These are phyloP conservation scores for Drosophila mauritiana DNA, from an alignment of 1,140 invertebrate genomes.

Conservation along the genomic window DNA sequence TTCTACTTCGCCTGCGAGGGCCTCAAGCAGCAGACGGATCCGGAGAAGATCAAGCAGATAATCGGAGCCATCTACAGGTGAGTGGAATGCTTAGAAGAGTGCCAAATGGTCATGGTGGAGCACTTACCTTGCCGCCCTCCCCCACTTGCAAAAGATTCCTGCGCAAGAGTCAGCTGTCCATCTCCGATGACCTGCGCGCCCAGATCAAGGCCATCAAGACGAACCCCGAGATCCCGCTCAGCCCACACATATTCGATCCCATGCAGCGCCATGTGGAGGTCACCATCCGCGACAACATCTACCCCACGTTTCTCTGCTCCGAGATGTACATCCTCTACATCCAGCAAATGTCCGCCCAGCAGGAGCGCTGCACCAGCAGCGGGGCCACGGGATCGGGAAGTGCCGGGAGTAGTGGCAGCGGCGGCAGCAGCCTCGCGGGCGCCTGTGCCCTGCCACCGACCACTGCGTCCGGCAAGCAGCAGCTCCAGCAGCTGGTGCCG, in stretches of 20 bases:
- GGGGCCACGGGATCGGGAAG: slow-evolving; percentile 56
- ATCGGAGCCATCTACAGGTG: slow-evolving; percentile 93
- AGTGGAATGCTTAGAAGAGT: neutral
- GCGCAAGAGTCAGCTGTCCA: slow-evolving; percentile 92
- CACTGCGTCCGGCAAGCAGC: slow-evolving; percentile 34
- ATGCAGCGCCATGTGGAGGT: slow-evolving; percentile 90
- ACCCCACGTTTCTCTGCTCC: slow-evolving; percentile 95
- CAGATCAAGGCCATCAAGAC: slow-evolving; percentile 88
- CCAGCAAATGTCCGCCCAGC: slow-evolving; percentile 85
- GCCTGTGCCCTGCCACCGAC: slow-evolving; percentile 46
- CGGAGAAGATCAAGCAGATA: slow-evolving; percentile 89
- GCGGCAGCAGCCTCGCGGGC: slow-evolving; percentile 48
- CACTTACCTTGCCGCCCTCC: too few relatives aligned
- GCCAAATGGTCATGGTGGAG: too few relatives aligned
- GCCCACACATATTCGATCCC: slow-evolving; percentile 86
- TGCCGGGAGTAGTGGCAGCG: slow-evolving; percentile 52
- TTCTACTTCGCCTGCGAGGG: slow-evolving; percentile 97
- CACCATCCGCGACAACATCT: slow-evolving; percentile 93
- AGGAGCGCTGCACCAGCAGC: slow-evolving; percentile 75
- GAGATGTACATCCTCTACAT: slow-evolving; percentile 96
- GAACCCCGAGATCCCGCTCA: slow-evolving; percentile 86
- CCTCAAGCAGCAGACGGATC: slow-evolving; percentile 91
- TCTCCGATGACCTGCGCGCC: slow-evolving; percentile 91
- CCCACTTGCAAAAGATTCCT: slow-evolving; percentile 88
- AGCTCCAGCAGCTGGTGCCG: slow-evolving; percentile 9